Base-by-base conservation (phyloP, 1,140 invertebrate species). In the Oryctes rhinoceros region DNA sequence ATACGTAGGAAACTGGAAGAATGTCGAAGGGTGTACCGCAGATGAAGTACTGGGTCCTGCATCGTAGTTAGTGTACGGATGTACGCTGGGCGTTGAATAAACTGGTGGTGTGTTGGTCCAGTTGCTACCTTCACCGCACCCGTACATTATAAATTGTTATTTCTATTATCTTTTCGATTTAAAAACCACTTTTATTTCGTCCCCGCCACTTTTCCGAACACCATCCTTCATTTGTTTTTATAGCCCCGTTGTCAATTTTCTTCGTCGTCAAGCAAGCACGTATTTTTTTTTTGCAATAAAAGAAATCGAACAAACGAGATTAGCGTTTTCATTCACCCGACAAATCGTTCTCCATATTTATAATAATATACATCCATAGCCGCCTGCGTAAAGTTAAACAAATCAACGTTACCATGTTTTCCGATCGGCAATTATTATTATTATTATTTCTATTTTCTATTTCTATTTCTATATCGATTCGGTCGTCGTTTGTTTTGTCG, bases 1-100 rank as follows among this genome's bases (percentile, higher is more conserved):
- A 79, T 85, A 86, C 11, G 83, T 78, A 15, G 83, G 78, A 81
- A 85, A 86, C 65, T 84, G 84, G 79, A 85, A 85, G 71, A 85
- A 80, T 4, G 80, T 77, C 6, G 82, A 76, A 15, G 78, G 77
- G 76, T 79, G 80, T 35, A 85, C 79, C 24, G 79, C 82, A 9
- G 79, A 48, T 18, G 85, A 85, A 3, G 83, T 84, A 30, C 82
- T 83, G 9, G 82, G 81, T 59, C 82, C 83, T 1, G 83, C 59
- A 78, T 86, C 84, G 78, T 85, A 84, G 15, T 18, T 71, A 13
- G 3, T 35, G 30, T 80, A 81, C n/a, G 80, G 35, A 78, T 30
- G 35, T 62, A 80, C 74, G 20, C 62, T 47, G 30, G 76, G 44
- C 18, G 78, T 80, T n/a, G 78, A 77, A 59, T 78, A 80, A 6